phyloP scores from a whole-genome alignment of 2,797 vertebrate genomes.

The Adelosebastes latens region DNA sequence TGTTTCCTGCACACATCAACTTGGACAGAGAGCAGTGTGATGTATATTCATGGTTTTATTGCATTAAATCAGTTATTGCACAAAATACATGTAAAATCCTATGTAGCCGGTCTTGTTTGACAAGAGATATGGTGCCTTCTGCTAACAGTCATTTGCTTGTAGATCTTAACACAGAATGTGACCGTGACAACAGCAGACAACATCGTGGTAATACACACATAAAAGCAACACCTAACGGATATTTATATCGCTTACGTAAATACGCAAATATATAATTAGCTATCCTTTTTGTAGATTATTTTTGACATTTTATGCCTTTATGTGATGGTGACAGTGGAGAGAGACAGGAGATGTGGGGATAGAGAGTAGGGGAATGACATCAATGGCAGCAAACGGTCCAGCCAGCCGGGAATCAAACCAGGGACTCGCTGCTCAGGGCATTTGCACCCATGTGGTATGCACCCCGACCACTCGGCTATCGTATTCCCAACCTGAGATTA shows the following conservation, averaged over 20 bases:
- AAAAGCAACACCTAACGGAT: not conserved
- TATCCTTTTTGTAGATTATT: not conserved
- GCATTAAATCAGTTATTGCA: slow-evolving; percentile 5
- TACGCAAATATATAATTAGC: not conserved
- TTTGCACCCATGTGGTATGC: too few species aligned
- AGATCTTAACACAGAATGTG: not conserved
- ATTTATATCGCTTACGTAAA: not conserved
- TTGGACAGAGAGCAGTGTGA: not conserved
- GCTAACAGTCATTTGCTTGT: not conserved
- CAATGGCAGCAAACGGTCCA: not conserved
- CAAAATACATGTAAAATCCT: slow-evolving; percentile 19
- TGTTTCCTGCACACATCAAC: not conserved
- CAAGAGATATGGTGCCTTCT: not conserved
- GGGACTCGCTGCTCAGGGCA: too few species aligned
- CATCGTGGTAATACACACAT: not conserved
- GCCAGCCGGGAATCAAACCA: too few species aligned
- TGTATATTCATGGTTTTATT: slow-evolving; percentile 33
- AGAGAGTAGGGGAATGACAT: too few species aligned
- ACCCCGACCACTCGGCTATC: too few species aligned
- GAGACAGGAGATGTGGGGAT: too few species aligned
- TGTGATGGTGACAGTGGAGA: too few species aligned
- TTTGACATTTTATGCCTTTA: too few species aligned
- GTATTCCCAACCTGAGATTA: not conserved
- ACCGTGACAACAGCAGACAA: not conserved
- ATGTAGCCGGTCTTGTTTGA: not conserved